These are phyloP conservation scores for Cladorhizidae sp. DNA, from an alignment of 37 sponge, comb jelly and placozoan species.

Conservation along the genomic window DNA sequence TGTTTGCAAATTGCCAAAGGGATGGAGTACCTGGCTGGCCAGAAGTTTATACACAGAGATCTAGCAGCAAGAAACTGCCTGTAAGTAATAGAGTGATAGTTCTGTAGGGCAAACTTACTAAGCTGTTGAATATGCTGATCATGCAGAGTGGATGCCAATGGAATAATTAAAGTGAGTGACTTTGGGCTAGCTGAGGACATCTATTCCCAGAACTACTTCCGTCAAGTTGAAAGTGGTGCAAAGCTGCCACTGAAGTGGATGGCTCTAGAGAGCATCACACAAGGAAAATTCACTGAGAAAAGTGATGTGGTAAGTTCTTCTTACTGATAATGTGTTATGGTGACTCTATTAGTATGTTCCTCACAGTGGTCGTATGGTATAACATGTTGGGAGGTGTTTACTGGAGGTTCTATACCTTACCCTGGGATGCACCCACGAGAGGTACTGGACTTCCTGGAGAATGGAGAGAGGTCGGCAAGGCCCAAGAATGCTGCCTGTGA, in stretches of 20 bases:
- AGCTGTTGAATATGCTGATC: not conserved
- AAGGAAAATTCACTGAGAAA: constrained; percentile 21
- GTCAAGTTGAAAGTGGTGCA: not conserved
- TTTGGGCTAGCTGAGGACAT: constrained; percentile 24
- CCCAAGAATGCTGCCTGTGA: constrained; percentile 43
- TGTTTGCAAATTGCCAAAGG: too few species aligned
- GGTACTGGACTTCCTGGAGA: constrained; percentile 7
- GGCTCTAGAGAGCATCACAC: constrained; percentile 31
- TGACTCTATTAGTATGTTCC: not conserved
- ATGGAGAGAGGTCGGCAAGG: constrained; percentile 6
- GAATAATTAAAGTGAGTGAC: constrained; percentile 23
- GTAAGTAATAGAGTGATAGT: not conserved
- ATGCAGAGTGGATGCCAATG: constrained; percentile 10
- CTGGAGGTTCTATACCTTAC: constrained; percentile 49
- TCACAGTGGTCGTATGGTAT: constrained; percentile 66
- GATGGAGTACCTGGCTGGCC: too few species aligned
- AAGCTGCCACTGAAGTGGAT: constrained; percentile 38
- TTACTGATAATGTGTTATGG: too few species aligned
- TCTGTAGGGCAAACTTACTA: too few species aligned
- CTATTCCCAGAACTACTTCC: constrained; percentile 20
- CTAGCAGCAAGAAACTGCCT: too few species aligned
- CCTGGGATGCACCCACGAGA: constrained; percentile 27
- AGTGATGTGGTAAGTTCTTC: constrained; percentile 10
- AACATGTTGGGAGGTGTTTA: constrained; percentile 62
- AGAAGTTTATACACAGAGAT: too few species aligned